Conservation (phyloP, 2,797 vertebrate species). For the Delichon dasypus region DNA sequence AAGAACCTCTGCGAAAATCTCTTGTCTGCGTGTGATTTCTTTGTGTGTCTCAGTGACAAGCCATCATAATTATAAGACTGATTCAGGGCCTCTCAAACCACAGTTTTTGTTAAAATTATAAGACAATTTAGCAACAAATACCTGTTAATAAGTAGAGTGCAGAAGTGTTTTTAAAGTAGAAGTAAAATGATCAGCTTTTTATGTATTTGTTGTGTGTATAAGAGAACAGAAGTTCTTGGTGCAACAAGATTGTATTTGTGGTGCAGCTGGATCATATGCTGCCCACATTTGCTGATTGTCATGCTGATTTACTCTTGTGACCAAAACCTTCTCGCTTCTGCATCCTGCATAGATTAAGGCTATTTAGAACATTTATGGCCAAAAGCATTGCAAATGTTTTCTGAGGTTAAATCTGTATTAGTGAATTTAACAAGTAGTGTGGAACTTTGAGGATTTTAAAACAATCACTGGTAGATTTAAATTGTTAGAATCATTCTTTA, state of each 20-base stretch:
- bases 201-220: background rate
- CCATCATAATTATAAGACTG: conserved; percentile 44
- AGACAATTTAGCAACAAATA: conserved; percentile 56
- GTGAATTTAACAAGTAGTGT: background rate
- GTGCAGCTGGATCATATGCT: conserved; percentile 18
- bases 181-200: conserved; percentile 14
- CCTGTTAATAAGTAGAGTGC: conserved; percentile 35
- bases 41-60: too few relatives aligned
- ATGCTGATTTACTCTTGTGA: conserved; percentile 29
- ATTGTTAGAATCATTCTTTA: background rate
- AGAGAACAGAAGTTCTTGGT: background rate
- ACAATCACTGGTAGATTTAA: background rate
- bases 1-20: too few relatives aligned
- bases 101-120: conserved; percentile 60
- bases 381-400: background rate
- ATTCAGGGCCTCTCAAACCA: conserved; percentile 46
- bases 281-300: conserved; percentile 22
- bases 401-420: background rate
- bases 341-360: background rate
- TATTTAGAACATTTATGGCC: background rate
- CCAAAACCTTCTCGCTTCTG: conserved; percentile 23
- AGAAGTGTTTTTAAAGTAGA: conserved; percentile 28
- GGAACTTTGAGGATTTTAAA: background rate
- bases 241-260: background rate
- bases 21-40: too few relatives aligned